phyloP scores from a whole-genome alignment of 2,888 invertebrate genomes.

The Phaonia tiefii region DNA sequence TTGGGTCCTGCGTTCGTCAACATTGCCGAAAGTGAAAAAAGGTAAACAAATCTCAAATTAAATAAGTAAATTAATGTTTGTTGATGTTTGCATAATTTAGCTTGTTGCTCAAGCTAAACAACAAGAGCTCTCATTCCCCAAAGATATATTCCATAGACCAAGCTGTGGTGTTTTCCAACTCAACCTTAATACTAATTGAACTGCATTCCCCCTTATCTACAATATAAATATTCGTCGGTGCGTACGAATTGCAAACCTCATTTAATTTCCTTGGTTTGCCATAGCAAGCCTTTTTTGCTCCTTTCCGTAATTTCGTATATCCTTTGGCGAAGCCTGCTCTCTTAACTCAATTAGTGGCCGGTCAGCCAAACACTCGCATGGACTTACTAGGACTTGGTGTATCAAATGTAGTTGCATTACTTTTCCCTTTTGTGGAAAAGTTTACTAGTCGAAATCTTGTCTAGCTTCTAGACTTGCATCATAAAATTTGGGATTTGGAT shows the following conservation, averaged over 20 bases:
- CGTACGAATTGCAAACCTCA: constrained; percentile 8
- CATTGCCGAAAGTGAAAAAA: neutral
- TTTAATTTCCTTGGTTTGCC: constrained; percentile 24
- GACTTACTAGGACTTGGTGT: neutral
- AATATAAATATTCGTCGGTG: neutral
- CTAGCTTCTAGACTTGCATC: constrained; percentile 43
- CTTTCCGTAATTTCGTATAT: constrained; percentile 28
- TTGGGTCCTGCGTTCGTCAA: neutral
- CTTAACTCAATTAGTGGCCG: constrained; percentile 63
- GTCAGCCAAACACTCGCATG: neutral
- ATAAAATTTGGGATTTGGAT: constrained; percentile 56
- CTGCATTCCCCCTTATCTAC: too few relatives aligned
- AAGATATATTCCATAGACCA: too few relatives aligned
- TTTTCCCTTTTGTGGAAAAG: constrained; percentile 54
- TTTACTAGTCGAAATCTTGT: constrained; percentile 17
- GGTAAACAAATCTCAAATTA: constrained; percentile 34
- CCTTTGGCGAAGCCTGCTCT: neutral
- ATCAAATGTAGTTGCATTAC: neutral
- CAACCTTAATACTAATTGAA: too few relatives aligned
- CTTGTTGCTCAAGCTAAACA: constrained; percentile 51
- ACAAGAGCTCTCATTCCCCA: neutral
- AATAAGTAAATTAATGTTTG: constrained; percentile 54
- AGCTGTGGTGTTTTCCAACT: too few relatives aligned
- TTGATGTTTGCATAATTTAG: constrained; percentile 63
- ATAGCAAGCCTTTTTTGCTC: constrained; percentile 34